Base-by-base conservation (phyloP, 2,113 vertebrate genomes). In the Cariama cristata region DNA sequence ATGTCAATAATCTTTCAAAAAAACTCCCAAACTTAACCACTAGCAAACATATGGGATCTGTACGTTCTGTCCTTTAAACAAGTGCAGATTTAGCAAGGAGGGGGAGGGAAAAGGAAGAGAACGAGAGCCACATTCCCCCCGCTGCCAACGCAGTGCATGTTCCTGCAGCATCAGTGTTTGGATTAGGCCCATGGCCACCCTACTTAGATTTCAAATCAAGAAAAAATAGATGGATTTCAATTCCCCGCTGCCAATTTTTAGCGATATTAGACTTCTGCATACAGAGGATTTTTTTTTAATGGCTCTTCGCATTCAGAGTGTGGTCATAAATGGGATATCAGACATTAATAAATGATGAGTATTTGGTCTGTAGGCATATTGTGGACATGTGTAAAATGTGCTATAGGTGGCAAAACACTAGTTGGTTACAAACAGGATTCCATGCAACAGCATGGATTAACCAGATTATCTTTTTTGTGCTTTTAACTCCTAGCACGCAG, bases 41-140 rank as follows among this genome's bases (percentile, higher is more conserved):
- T 52, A 79, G 88, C 55, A 83, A 82, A 87, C 96, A 96, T 96
- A 97, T 95, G 96, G 96, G 94, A 96, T 93, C 94, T 94, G 96
- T 96, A 96, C 38, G 0, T 96, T 96, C 93, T 95, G 94, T 95
- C 94, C 95, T 96, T 96, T 96, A 95, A 97, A 94, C 96, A 95
- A 96, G 95, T 94, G 93, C 97, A 96, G 94, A 96, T 97, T 97
- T 97, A 97, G 96, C 93, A 97, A 96, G 79, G 91, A 96, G 96
- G 86, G 68, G 97, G 97, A 96, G 97, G 89, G 89, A 88, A 94
- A 83, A 88, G 94, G 96, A 94, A 92, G 83, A 69, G 88, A 80
- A 91, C 11, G 28, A 80, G 88, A 90, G 83, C 75, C 86, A 77
- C 89, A 7, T 84, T 38, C 38, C 49, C 91, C 86, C 88, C 11